Evolutionary conservation across 2,888 invertebrate species (phyloP).

Genomic region (Luperina nickerlii): DNA sequence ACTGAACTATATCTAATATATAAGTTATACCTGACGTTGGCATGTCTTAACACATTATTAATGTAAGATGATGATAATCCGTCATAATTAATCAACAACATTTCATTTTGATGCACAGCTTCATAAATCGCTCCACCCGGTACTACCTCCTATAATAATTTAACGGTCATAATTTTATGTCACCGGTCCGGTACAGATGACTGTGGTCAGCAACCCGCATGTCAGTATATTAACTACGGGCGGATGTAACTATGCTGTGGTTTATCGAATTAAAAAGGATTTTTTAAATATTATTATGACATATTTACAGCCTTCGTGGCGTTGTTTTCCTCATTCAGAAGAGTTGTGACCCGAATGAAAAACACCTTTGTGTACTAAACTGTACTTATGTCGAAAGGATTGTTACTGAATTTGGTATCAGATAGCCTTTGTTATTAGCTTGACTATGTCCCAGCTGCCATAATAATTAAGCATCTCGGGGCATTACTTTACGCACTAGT

Average conservation of each 20-base stretch:
- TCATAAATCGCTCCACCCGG: conserved; percentile 39
- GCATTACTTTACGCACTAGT: neutral
- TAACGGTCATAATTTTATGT: conserved; percentile 42
- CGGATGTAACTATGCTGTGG: neutral
- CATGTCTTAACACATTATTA: conserved; percentile 17
- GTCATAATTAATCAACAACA: conserved; percentile 45
- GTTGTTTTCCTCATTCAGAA: neutral
- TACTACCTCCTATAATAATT: conserved; percentile 22
- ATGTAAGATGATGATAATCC: conserved; percentile 28
- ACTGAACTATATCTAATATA: too few species aligned
- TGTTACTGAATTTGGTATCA: conserved; percentile 7
- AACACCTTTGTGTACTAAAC: neutral
- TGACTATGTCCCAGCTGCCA: neutral
- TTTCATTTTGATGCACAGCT: conserved; percentile 15
- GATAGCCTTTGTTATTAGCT: conserved; percentile 1
- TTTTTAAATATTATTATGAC: neutral
- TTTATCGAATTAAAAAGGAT: conserved; percentile 12
- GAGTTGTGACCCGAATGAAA: neutral
- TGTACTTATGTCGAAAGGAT: neutral
- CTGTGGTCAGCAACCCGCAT: conserved; percentile 50
- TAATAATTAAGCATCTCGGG: neutral
- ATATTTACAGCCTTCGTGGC: neutral
- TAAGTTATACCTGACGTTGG: too few species aligned
- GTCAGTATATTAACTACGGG: neutral
- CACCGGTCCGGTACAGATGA: neutral